Evolutionary conservation across 2,113 vertebrate species (phyloP), one percentile per base, ranked within the genome.

Genomic region (Anthoscopus minutus): DNA sequence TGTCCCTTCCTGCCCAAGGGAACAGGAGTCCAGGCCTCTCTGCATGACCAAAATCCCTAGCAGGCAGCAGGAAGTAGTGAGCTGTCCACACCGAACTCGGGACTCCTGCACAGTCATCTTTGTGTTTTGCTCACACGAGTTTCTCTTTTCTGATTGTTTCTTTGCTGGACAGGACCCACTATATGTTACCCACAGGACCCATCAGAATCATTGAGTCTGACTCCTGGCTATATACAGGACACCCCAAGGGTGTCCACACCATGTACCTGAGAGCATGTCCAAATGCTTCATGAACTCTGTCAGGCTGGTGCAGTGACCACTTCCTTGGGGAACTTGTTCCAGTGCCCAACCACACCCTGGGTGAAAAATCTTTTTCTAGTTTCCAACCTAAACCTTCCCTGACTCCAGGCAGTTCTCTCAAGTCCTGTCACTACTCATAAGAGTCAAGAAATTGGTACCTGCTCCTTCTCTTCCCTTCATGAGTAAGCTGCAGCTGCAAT

Each of bases 291-390:
- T 45, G 38, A 51, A 0, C 16, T 74, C n/a, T 10, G 30, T 1
- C n/a, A 61, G 38, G n/a, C 17, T 82, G 70, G 13, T 67, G 17
- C 40, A 4, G 30, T 47, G 24, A 40, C 6, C 17, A 27, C 8
- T 40, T 61, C 21, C 9, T 0, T 76, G n/a, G 9, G 24, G n/a
- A 76, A 9, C 21, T 16, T 22, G 6, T 15, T 12, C 16, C 30
- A 67, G 11, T 7, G 40, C 8, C 14, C 24, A 53, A 6, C 0
- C 28, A 53, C 4, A 1, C 14, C 0, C 47, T 54, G 54, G 20
- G 14, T 35, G n/a, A 47, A 47, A 7, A 61, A 22, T 5, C 3
- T 47, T 60, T 60, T 18, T 4, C 4, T 7, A 12, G 40, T 40
- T 40, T 13, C 38, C 47, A 40, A 11, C 1, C 24, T 61, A 69